These are phyloP conservation scores for Euphydryas editha DNA, from an alignment of 2,888 invertebrate species.

Conservation along the genomic window DNA sequence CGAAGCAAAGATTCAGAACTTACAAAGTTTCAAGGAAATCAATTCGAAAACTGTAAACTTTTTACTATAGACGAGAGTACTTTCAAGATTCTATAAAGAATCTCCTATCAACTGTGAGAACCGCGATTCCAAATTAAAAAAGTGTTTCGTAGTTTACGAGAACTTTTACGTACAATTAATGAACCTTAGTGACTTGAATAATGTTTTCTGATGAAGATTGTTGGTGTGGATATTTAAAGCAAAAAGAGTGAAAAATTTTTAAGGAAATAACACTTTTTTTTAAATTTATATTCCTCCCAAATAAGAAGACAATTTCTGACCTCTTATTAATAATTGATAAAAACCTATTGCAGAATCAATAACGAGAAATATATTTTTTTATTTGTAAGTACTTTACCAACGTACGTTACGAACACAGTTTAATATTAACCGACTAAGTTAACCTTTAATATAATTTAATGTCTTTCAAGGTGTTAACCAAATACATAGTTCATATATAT, in stretches of 20 bases:
- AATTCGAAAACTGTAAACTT: slow-evolving; percentile 12
- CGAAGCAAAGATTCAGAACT: slow-evolving; percentile 11
- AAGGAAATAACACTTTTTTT: not conserved
- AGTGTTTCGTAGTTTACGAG: not conserved
- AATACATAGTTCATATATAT: no score
- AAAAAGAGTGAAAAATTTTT: not conserved
- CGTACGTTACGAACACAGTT: no score
- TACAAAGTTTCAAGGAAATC: slow-evolving; percentile 14
- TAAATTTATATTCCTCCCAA: no score
- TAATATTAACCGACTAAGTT: no score
- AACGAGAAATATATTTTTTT: no score
- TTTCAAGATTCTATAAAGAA: not conserved
- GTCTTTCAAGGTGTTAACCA: no score
- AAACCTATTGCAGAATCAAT: no score
- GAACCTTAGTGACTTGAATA: not conserved
- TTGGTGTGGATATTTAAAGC: not conserved
- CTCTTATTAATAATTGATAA: no score
- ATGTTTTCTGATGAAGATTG: not conserved
- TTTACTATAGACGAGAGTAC: slow-evolving; percentile 1
- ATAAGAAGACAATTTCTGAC: no score
- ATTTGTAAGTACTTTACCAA: no score
- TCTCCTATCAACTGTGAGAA: not conserved
- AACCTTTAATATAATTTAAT: no score
- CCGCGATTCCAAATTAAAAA: not conserved
- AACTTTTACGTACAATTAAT: not conserved